Evolutionary conservation across 1,140 invertebrate genomes (phyloP), one percentile per base, ranked within the genome.

Genomic region (Leguminivora glycinivorella): DNA sequence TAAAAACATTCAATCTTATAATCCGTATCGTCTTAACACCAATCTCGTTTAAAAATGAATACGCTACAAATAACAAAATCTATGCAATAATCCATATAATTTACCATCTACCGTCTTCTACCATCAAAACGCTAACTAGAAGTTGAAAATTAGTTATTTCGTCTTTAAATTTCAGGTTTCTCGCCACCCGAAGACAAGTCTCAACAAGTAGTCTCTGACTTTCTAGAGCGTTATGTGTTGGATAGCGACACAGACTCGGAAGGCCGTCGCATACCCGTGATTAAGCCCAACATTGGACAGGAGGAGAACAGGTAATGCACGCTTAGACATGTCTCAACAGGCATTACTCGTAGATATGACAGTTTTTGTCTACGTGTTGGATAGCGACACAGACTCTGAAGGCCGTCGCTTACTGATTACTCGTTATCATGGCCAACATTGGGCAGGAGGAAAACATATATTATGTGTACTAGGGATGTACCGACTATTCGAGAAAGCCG

Each of bases 221-320:
- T 95, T 83, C 80, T 95, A 17, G 94, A 95, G 74, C 93, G 94
- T 77, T 95, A 95, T 85, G 93, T 94, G 2, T 86, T 94, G 81
- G 94, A 95, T 78, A 94, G 94, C 40, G 93, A 95, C 77, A 94
- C 94, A 0, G 93, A 94, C 67, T 93, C 93, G 4, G 94, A 95
- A 74, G 94, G 92, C 0, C 89, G 92, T 2, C 88, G 88, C 77
- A 87, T 92, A 56, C 89, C 92, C 10, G 80, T 92, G 31, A 81
- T 92, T 69, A 89, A 89, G 76, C 82, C 85, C 4, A 83, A 83
- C 67, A 63, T 71, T 19, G 73, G 26, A n/a, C 67, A 63, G 6
- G 77, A 82, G 0, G 79, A 79, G 38, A 78, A 76, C 22, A 84
- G 76, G 82, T 85, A 72, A 71, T 40, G n/a, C n/a, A n/a, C n/a